phyloP scores from a whole-genome alignment of 2,797 vertebrate genomes.

The Lepus townsendii region DNA sequence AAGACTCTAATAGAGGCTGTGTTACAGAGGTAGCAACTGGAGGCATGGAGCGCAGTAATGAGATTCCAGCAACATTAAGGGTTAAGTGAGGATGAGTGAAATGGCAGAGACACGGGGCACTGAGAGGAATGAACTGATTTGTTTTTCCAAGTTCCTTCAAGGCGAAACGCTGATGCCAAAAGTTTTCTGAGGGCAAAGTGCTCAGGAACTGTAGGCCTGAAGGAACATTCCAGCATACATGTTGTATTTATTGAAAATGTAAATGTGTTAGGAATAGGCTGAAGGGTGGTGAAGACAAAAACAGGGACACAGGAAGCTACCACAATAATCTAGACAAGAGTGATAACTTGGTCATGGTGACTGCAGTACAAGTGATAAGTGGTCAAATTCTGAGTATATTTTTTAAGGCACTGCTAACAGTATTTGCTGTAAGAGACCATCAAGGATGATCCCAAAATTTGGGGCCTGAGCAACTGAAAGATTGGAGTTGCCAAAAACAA shows the following conservation, averaged over 20 bases:
- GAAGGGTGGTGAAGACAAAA: background rate
- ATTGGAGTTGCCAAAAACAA: background rate
- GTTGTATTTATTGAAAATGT: background rate
- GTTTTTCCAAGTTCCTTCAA: background rate
- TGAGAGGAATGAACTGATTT: background rate
- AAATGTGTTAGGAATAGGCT: background rate
- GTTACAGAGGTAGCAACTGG: background rate
- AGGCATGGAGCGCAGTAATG: background rate
- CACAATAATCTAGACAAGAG: background rate
- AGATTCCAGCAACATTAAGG: background rate
- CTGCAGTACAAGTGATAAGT: background rate
- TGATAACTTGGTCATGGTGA: background rate
- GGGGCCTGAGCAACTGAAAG: background rate
- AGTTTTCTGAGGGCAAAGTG: background rate
- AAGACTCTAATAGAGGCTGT: background rate
- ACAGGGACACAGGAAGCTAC: background rate
- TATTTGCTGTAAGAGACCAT: background rate
- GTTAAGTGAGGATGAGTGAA: background rate
- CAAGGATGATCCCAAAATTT: background rate
- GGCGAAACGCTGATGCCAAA: background rate
- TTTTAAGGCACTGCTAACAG: background rate
- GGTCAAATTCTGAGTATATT: background rate
- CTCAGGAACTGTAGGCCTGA: background rate
- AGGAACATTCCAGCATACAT: background rate
- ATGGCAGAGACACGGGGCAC: background rate